Evolutionary conservation across 2,113 vertebrate genomes (phyloP), one percentile per base, ranked within the genome.

Genomic region (Puntigrus tetrazona): DNA sequence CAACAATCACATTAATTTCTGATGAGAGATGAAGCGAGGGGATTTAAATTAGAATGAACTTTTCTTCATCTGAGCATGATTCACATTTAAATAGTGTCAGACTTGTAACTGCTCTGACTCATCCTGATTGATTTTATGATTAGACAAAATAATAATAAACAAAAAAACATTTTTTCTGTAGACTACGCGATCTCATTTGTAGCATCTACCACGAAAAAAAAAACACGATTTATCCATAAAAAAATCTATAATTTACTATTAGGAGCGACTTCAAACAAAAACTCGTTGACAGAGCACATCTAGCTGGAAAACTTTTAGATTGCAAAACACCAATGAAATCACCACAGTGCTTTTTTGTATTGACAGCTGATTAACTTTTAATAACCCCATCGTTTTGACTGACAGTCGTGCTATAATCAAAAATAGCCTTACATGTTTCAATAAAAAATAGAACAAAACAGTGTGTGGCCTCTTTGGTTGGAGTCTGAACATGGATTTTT

Each of bases 221-320:
- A 50, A 50, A 2, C 9, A 27, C 14, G 3, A 57, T 25, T 8
- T 8, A 13, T 14, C 5, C 31, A 59, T 57, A 0, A 78, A 76
- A 78, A 76, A 36, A 38, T 77, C 22, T 59, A 7, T 27, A 47
- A 75, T 50, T 20, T 7, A 76, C 27, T 52, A 38, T 27, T 50
- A 34, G 47, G 27, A 75, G 18, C 9, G 18, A 22, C 22, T 36
- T 36, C 4, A 11, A 77, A 34, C 8, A 27, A 29, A 75, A 3
- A 10, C 14, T 29, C 18, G 2, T 2, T n/a, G n/a, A 27, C 9
- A 20, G 29, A 75, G 43, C 16, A 10, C n/a, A 59, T 38, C 31
- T 22, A 78, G 50, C 29, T 57, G 50, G 55, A 31, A 9, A 55
- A n/a, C 65, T 91, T 84, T 88, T 91, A 89, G 86, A n/a, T 16